A percentile compares a stretch with the other conserved stretches of the same genome.
phyloP scores from a whole-genome alignment of 2,113 vertebrate genomes.

The Sceloporus undulatus region DNA sequence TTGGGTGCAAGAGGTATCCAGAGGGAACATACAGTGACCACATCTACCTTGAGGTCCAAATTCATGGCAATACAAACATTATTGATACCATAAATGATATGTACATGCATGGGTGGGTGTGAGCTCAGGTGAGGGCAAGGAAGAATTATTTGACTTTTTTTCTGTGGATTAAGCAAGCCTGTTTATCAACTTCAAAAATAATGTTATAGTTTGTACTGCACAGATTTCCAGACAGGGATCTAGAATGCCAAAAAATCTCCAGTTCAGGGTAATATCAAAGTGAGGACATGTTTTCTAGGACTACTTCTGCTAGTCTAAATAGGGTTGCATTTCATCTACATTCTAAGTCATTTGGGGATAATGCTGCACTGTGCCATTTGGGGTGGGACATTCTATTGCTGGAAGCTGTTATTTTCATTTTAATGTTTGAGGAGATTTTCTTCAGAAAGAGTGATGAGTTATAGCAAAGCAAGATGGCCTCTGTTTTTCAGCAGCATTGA shows the following conservation, averaged over 20 bases:
- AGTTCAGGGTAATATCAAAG: not conserved
- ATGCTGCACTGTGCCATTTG: not conserved
- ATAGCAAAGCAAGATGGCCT: not conserved
- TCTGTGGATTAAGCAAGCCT: not conserved
- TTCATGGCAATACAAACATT: not conserved
- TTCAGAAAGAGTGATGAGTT: not conserved
- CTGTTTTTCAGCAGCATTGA: not conserved
- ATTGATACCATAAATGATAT: not conserved
- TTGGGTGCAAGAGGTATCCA: not conserved
- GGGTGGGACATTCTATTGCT: not conserved
- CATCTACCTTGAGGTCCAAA: not conserved
- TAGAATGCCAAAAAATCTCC: not conserved
- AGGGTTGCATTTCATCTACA: constrained; percentile 2
- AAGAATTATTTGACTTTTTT: not conserved
- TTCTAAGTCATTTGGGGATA: not conserved
- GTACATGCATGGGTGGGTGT: not conserved
- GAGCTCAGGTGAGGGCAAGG: not conserved
- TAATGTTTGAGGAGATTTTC: not conserved
- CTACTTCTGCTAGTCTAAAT: constrained; percentile 11
- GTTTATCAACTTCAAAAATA: constrained; percentile 5
- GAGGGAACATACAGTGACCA: not conserved
- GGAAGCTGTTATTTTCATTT: not conserved
- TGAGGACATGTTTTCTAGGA: constrained; percentile 8
- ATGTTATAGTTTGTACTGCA: not conserved
- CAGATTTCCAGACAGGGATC: not conserved